These are phyloP conservation scores for Sylvilagus floridanus DNA, from an alignment of 2,797 vertebrate genomes.

Conservation along the genomic window DNA sequence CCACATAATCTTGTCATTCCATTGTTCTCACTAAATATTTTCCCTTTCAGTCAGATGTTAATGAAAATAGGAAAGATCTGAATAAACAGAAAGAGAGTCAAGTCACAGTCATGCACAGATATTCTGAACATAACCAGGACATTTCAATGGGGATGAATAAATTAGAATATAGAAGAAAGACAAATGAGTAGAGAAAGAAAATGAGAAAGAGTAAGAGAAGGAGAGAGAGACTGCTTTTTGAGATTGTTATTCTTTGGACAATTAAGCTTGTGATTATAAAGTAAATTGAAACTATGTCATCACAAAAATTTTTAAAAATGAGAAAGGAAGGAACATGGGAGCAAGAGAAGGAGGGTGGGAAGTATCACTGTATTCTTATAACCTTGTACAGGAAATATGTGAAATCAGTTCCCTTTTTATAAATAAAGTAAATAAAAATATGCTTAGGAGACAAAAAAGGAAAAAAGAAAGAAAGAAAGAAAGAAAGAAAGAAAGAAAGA, in stretches of 20 bases:
- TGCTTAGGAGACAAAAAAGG: too few species aligned
- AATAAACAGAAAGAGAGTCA: conserved; percentile 67
- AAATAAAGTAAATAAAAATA: too few species aligned
- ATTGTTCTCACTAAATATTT: conserved; percentile 65
- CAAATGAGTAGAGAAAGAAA: neutral
- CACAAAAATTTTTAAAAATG: too few species aligned
- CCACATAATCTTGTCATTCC: conserved; percentile 15
- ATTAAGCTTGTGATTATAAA: too few species aligned
- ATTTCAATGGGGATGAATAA: conserved; percentile 68
- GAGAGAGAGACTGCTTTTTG: too few species aligned
- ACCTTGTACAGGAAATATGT: too few species aligned
- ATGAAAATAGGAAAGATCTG: conserved; percentile 19
- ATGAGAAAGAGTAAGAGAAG: neutral
- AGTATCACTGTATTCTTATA: too few species aligned
- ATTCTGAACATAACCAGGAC: conserved; percentile 4
- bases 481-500: neutral
- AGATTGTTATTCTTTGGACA: too few species aligned
- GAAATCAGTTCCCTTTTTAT: too few species aligned
- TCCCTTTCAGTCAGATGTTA: conserved; percentile 52
- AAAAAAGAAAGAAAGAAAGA: too few species aligned
- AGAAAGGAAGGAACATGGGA: accelerated
- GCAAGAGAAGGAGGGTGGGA: accelerated
- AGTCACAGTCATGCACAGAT: neutral
- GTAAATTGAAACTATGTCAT: too few species aligned
- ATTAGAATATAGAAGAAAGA: neutral